Evolutionary conservation across 2,888 invertebrate species (phyloP).

Genomic region (Conops quadrifasciatus): DNA sequence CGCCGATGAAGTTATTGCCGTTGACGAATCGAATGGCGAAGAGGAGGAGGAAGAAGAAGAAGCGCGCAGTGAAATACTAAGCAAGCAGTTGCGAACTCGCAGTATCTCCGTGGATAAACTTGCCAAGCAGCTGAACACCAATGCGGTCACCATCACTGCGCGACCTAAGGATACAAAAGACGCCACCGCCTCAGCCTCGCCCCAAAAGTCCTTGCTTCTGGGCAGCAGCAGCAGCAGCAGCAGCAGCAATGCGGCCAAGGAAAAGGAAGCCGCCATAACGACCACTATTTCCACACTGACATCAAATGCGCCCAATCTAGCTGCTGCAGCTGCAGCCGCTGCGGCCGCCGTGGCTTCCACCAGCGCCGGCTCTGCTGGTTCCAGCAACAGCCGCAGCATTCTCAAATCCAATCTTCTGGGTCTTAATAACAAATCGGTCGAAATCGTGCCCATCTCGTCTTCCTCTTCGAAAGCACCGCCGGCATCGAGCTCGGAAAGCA

Average conservation of each 20-base stretch:
- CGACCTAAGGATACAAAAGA: slow-evolving; percentile 55
- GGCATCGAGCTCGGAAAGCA: slow-evolving; percentile 48
- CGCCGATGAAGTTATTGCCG: slow-evolving; percentile 20
- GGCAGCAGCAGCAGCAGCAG: background rate
- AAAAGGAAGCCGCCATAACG: slow-evolving; percentile 44
- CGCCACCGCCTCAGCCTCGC: slow-evolving; percentile 39
- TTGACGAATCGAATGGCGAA: slow-evolving; percentile 29
- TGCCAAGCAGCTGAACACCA: slow-evolving; percentile 60
- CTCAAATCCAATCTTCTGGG: slow-evolving; percentile 60
- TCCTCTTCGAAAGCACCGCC: slow-evolving; percentile 20
- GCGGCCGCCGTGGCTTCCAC: slow-evolving; percentile 40
- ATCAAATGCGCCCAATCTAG: slow-evolving; percentile 36
- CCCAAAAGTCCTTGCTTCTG: slow-evolving; percentile 42
- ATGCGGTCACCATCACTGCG: slow-evolving; percentile 63
- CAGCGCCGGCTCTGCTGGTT: slow-evolving; percentile 36
- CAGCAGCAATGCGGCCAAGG: slow-evolving; percentile 35
- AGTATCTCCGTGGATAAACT: slow-evolving; percentile 60
- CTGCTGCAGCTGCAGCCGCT: slow-evolving; percentile 41
- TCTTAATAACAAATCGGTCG: slow-evolving; percentile 55
- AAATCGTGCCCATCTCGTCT: slow-evolving; percentile 56
- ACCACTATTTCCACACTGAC: slow-evolving; percentile 37
- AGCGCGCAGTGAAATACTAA: background rate
- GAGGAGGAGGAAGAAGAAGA: slow-evolving; percentile 25
- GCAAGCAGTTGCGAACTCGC: slow-evolving; percentile 45
- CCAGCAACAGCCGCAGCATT: slow-evolving; percentile 55